Conservation (phyloP, 2,888 invertebrate species). For the Lycia hirtaria region DNA sequence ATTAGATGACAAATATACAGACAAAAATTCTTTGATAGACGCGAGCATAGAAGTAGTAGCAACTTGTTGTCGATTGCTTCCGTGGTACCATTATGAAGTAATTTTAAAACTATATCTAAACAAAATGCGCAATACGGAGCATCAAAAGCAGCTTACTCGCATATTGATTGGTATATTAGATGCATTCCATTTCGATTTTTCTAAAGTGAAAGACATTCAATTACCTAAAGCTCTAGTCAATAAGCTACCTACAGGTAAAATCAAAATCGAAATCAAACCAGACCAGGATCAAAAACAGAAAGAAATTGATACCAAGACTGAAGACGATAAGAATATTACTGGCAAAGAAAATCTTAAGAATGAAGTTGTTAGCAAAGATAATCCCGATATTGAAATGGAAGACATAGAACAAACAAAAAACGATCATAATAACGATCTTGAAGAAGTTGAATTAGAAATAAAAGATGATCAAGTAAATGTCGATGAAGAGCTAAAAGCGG, state of each 20-base stretch:
- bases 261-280: constrained; percentile 43
- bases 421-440: constrained; percentile 51
- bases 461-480: constrained; percentile 49
- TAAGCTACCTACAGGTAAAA: constrained; percentile 52
- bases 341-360: not conserved
- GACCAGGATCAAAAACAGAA: constrained; percentile 46
- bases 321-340: not conserved
- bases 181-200: constrained; percentile 96
- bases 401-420: constrained; percentile 18
- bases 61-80: constrained; percentile 90
- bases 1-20: constrained; percentile 90
- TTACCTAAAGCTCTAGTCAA: constrained; percentile 66
- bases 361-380: constrained; percentile 24
- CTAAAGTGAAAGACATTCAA: constrained; percentile 80
- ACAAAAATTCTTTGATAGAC: constrained; percentile 93
- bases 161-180: constrained; percentile 92
- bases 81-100: constrained; percentile 96
- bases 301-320: constrained; percentile 41
- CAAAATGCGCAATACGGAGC: constrained; percentile 90
- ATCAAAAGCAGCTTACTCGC: constrained; percentile 93
- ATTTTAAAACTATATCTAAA: constrained; percentile 92
- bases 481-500: constrained; percentile 66
- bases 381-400: constrained; percentile 45
- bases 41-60: constrained; percentile 93
- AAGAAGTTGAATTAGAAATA: constrained; percentile 47